Evolutionary conservation across 2,113 vertebrate species (phyloP).

Genomic region (Daphoenositta chrysoptera): DNA sequence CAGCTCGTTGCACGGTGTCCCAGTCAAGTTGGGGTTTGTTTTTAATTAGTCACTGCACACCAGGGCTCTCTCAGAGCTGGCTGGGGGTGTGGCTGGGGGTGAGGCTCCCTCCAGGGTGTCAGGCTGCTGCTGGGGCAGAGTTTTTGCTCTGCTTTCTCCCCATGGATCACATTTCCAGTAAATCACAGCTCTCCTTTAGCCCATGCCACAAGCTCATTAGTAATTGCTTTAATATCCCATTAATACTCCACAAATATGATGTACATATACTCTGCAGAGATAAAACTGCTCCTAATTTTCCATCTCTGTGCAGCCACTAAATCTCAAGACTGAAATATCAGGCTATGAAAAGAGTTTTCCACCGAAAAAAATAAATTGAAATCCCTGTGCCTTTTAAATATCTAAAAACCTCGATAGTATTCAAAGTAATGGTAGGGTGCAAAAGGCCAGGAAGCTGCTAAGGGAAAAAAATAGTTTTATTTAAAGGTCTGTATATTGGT

Average conservation of each 20-base stretch:
- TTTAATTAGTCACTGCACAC: slow-evolving; percentile 7
- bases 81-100: background rate
- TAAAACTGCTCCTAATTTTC: background rate
- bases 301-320: background rate
- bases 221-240: background rate
- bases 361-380: background rate
- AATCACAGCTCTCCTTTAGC: background rate
- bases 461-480: background rate
- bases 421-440: background rate
- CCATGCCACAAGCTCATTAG: accelerated
- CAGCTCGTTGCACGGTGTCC: background rate
- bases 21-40: slow-evolving; percentile 43
- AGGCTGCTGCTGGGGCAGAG: background rate
- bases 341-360: background rate
- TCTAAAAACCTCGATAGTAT: background rate
- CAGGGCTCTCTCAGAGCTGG: background rate
- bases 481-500: background rate
- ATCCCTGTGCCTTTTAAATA: background rate
- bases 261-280: background rate
- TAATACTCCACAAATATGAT: background rate
- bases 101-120: background rate
- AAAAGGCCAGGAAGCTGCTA: background rate
- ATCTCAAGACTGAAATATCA: background rate
- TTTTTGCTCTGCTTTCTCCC: background rate
- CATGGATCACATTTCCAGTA: background rate